phyloP scores from a whole-genome alignment of 2,113 vertebrate species.

The Xenopus borealis region DNA sequence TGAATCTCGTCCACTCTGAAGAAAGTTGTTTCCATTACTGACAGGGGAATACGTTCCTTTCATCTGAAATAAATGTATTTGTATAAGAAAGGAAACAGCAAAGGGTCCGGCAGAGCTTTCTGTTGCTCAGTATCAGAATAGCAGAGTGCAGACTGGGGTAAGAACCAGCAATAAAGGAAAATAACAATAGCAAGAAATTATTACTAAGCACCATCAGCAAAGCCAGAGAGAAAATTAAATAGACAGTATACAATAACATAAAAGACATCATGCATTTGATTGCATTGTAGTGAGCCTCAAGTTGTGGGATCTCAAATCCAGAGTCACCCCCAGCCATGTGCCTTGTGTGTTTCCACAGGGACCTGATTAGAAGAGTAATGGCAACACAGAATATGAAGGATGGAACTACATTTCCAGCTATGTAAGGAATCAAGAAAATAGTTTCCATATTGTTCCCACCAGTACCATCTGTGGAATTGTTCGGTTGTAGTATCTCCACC shows the following conservation, averaged over 20 bases:
- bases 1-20: too few species aligned
- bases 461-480: background rate
- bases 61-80: background rate
- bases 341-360: constrained; percentile 49
- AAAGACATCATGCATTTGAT: constrained; percentile 48
- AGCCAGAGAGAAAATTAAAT: background rate
- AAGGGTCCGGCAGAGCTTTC: constrained; percentile 42
- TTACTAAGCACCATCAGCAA: too few species aligned
- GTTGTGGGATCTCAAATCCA: constrained; percentile 48
- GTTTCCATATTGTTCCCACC: rapidly evolving
- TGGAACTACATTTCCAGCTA: constrained; percentile 42
- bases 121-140: constrained; percentile 50
- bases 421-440: background rate
- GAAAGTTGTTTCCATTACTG: too few species aligned
- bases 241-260: background rate
- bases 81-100: background rate
- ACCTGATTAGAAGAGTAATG: constrained; percentile 47
- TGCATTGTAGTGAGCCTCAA: constrained; percentile 43
- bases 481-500: background rate
- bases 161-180: too few species aligned
- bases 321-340: constrained; percentile 41
- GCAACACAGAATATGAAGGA: constrained; percentile 52
- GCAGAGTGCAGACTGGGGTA: constrained; percentile 35
- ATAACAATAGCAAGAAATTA: too few species aligned
- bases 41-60: too few species aligned